These are phyloP conservation scores for Crioceris asparagi DNA, from an alignment of 2,888 invertebrate genomes.

Conservation along the genomic window DNA sequence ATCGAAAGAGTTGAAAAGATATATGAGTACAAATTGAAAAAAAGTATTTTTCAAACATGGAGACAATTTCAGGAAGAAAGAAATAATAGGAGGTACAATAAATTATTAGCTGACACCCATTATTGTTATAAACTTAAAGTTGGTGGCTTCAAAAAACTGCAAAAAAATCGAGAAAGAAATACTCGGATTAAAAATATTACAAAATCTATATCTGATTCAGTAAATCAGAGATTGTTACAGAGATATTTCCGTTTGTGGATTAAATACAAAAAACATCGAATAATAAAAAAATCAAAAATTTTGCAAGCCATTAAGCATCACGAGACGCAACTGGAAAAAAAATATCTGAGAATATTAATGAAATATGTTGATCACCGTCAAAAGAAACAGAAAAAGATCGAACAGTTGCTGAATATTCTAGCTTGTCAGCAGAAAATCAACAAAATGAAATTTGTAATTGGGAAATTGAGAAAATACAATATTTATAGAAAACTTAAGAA, in stretches of 20 bases:
- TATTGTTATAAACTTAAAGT: constrained; percentile 16
- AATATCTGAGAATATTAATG: neutral
- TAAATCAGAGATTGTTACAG: constrained; percentile 6
- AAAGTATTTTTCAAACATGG: constrained; percentile 12
- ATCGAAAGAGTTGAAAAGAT: constrained; percentile 9
- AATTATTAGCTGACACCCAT: constrained; percentile 12
- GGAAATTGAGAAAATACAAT: no score
- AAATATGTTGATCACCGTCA: neutral
- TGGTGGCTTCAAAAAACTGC: constrained; percentile 15
- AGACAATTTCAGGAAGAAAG: constrained; percentile 8
- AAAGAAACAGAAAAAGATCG: no score
- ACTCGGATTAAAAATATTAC: constrained; percentile 6
- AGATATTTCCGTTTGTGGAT: constrained; percentile 9
- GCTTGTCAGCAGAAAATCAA: no score
- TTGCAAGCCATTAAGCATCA: constrained; percentile 10
- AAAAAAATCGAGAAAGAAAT: constrained; percentile 9
- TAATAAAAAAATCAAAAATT: constrained; percentile 4
- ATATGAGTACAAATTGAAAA: constrained; percentile 15
- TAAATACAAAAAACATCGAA: constrained; percentile 5
- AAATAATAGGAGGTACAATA: constrained; percentile 13
- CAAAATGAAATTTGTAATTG: no score
- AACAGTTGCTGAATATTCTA: no score
- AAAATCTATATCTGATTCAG: constrained; percentile 3
- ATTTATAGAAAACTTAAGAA: no score
- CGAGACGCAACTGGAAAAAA: constrained; percentile 10